Evolutionary conservation across 2,888 invertebrate genomes (phyloP).

Genomic region (Drosophila anomalipes): DNA sequence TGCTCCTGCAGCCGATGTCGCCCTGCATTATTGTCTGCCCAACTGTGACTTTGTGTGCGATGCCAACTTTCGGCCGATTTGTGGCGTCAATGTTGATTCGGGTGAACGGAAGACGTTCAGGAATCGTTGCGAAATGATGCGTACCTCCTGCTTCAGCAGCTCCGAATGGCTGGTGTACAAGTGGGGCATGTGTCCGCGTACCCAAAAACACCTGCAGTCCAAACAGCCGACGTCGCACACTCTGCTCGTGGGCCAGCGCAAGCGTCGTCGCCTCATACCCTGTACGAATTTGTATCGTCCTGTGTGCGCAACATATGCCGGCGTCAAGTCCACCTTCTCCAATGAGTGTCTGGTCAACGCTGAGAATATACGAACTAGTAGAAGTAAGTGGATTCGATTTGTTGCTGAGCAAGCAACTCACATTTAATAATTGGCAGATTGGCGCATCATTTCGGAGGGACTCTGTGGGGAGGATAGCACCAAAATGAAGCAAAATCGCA

Average conservation of each 20-base stretch:
- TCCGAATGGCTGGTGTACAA: conserved; percentile 59
- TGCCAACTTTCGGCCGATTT: conserved; percentile 51
- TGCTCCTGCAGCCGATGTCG: conserved; percentile 48
- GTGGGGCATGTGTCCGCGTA: conserved; percentile 52
- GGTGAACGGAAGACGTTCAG: conserved; percentile 57
- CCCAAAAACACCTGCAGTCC: conserved; percentile 2
- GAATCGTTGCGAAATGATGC: conserved; percentile 71
- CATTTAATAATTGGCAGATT: conserved; percentile 52
- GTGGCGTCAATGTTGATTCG: conserved; percentile 57
- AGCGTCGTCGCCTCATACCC: conserved; percentile 57
- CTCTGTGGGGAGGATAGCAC: conserved; percentile 79
- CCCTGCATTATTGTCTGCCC: conserved; percentile 55
- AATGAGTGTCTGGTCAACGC: conserved; percentile 80
- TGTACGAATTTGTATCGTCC: conserved; percentile 75
- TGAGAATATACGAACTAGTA: conserved; percentile 72
- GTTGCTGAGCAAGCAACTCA: background rate
- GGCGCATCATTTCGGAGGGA: conserved; percentile 74
- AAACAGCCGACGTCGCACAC: conserved; percentile 28
- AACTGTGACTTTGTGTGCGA: conserved; percentile 67
- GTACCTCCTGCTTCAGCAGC: conserved; percentile 56
- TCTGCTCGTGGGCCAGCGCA: conserved; percentile 36
- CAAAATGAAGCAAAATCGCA: conserved; percentile 65
- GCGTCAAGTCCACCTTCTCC: conserved; percentile 79
- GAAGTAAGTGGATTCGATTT: conserved; percentile 51
- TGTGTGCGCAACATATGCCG: conserved; percentile 76